Base-by-base conservation (phyloP, 2,888 invertebrate genomes). In the Escarpia spicata region DNA sequence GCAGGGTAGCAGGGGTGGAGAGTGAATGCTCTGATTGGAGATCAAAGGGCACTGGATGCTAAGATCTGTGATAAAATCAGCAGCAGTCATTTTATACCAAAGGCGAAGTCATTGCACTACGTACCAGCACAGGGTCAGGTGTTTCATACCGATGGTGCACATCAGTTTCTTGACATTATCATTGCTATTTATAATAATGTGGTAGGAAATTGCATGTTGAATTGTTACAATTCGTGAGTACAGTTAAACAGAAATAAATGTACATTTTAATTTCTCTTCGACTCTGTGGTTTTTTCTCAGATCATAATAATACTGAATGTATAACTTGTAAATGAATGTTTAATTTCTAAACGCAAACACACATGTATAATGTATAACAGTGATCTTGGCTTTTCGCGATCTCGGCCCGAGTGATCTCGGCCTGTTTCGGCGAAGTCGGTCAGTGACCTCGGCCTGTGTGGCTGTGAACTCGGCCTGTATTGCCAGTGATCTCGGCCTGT, bases 161-260 rank as follows among this genome's bases (percentile, higher is more conserved):
- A 75, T 75, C 75, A 26, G 75, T 19, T 75, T 75, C 19, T 75
- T 75, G 75, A 75, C 75, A n/a, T 75, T 75, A 75, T 75, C 75
- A 75, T 75, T 75, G 75, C 75, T 75, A 75, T 75, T 75, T 75
- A 75, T 75, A 75, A 75, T 75, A 75, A 75, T 75, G n/a, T 75
- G 75, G 75, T 75, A 75, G 75, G 75, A 75, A 75, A 75, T 75
- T 75, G 75, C 75, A 75, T 75, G 75, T 75, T 75, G 26, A 75
- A 75, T 75, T 75, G 75, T 75, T 75, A 75, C 19, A 75, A 75
- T 75, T 75, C 75, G 75, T 26, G 75, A 75, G 19, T 75, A 75
- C 26, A 26, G 75, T 75, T 75, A 75, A 75, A 26, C 75, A 75
- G 75, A 75, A 75, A 75, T 75, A 75, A 75, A 75, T 75, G 75